phyloP scores from a whole-genome alignment of 2,113 vertebrate species.

The Chaenocephalus aceratus region DNA sequence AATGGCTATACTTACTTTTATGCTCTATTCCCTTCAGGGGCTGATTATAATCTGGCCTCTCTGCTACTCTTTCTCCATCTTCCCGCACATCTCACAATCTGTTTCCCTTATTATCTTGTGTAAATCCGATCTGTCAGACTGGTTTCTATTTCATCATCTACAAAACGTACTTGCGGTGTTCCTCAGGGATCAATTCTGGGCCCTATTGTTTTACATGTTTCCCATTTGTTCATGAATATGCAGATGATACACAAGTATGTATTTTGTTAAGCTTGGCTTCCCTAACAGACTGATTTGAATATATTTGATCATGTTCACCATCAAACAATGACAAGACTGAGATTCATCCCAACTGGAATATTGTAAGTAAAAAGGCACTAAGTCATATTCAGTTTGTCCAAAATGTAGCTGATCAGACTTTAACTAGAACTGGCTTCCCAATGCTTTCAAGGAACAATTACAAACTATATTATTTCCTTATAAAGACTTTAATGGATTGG shows the following conservation, averaged over 20 bases:
- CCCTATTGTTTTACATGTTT: neutral
- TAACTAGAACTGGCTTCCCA: neutral
- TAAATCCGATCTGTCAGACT: neutral
- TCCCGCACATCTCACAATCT: neutral
- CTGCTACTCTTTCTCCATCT: neutral
- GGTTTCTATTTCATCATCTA: neutral
- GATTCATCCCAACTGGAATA: neutral
- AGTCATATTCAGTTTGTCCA: neutral
- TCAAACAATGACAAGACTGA: neutral
- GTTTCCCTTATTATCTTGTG: neutral
- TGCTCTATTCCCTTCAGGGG: neutral
- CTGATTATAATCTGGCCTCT: neutral
- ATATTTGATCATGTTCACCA: neutral
- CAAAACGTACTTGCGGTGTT: neutral
- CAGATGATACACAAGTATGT: slow-evolving; percentile 7
- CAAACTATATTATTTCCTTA: neutral
- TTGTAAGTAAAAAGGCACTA: neutral
- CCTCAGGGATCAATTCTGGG: slow-evolving; percentile 7
- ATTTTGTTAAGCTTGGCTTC: neutral
- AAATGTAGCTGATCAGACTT: neutral
- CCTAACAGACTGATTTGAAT: neutral
- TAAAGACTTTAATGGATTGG: neutral
- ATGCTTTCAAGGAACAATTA: neutral
- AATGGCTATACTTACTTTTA: neutral
- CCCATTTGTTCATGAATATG: neutral